Evolutionary conservation across 2,888 invertebrate species (phyloP).

Genomic region (Nudaria mundana): DNA sequence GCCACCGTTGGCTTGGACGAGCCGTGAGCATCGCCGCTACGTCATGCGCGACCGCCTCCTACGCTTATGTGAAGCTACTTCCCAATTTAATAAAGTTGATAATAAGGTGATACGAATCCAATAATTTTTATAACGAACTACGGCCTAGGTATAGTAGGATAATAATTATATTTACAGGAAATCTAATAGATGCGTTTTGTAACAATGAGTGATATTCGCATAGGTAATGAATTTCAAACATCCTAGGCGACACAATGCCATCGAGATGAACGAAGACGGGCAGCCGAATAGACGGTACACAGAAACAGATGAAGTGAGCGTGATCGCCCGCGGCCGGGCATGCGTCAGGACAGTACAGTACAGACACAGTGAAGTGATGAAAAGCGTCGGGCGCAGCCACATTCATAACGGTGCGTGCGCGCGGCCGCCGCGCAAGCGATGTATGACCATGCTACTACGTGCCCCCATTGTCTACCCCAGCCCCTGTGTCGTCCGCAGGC

Average conservation of each 20-base stretch:
- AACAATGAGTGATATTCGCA: constrained; percentile 76
- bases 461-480: constrained; percentile 42
- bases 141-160: constrained; percentile 54
- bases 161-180: constrained; percentile 70
- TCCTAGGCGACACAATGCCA: constrained; percentile 73
- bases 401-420: constrained; percentile 79
- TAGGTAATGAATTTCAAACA: constrained; percentile 71
- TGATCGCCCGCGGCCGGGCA: constrained; percentile 79
- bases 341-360: constrained; percentile 79
- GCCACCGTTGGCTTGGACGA: constrained; percentile 46
- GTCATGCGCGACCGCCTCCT: constrained; percentile 60
- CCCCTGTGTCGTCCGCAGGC: constrained; percentile 32
- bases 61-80: constrained; percentile 38
- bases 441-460: constrained; percentile 80
- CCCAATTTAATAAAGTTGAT: constrained; percentile 45
- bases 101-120: constrained; percentile 46
- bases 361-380: constrained; percentile 81
- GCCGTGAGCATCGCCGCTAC: constrained; percentile 45
- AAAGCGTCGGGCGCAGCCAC: constrained; percentile 81
- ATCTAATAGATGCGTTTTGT: constrained; percentile 77
- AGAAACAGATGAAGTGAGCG: constrained; percentile 80
- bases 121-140: constrained; percentile 54
- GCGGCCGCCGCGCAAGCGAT: constrained; percentile 79
- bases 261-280: constrained; percentile 74
- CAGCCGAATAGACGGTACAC: constrained; percentile 76